phyloP scores from a whole-genome alignment of 2,797 vertebrate genomes.

The Manis javanica region DNA sequence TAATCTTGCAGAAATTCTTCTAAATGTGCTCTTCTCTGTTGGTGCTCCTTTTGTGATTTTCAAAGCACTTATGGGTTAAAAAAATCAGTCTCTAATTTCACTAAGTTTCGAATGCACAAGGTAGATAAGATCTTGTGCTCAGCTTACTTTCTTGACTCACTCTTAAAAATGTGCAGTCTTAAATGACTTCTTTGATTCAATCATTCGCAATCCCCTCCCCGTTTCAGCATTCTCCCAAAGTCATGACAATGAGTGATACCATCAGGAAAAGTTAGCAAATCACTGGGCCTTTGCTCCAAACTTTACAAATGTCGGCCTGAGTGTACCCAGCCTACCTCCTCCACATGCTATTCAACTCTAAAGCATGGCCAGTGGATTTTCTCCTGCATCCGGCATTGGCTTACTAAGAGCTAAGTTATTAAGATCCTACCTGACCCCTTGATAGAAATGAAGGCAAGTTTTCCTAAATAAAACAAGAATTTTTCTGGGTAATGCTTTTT shows the following conservation, averaged over 20 bases:
- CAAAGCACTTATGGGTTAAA: background rate
- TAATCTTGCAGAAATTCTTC: constrained; percentile 19
- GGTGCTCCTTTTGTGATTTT: background rate
- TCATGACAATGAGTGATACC: background rate
- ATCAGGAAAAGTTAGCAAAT: background rate
- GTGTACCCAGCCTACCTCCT: background rate
- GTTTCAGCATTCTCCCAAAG: background rate
- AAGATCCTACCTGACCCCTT: background rate
- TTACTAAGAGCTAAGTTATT: background rate
- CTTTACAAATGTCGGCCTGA: background rate
- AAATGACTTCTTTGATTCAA: background rate
- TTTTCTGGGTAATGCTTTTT: background rate
- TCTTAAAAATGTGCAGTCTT: background rate
- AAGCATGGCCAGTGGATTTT: background rate
- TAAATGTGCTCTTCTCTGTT: background rate
- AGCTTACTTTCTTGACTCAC: background rate
- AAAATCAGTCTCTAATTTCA: constrained; percentile 3
- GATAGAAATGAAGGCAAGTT: background rate
- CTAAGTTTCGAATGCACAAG: background rate
- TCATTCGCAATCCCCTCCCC: background rate
- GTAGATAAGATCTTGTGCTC: background rate
- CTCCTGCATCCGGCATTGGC: background rate
- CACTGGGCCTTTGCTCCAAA: background rate
- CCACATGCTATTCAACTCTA: background rate
- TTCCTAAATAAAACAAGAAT: background rate